Evolutionary conservation across 2,113 vertebrate genomes (phyloP).

Genomic region (Furnarius figulus): DNA sequence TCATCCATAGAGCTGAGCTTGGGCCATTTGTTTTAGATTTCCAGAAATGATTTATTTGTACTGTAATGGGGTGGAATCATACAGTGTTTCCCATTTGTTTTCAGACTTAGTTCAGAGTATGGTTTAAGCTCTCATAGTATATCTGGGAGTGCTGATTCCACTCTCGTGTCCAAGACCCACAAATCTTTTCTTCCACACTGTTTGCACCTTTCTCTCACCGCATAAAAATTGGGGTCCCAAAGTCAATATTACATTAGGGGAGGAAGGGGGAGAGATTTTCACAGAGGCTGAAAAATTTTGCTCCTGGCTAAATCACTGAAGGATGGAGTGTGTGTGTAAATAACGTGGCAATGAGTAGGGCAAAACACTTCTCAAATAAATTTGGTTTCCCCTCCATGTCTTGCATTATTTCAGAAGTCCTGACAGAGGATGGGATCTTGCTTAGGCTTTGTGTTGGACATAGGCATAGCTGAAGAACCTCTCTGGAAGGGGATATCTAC

Average conservation of each 20-base stretch:
- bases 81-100: constrained; percentile 53
- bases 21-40: constrained; percentile 69
- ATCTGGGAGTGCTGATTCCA: constrained; percentile 29
- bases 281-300: constrained; percentile 2
- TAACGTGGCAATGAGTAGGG: background rate
- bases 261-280: constrained; percentile 31
- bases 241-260: constrained; percentile 29
- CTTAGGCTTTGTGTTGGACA: background rate
- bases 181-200: constrained; percentile 44
- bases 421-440: background rate
- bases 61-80: constrained; percentile 61
- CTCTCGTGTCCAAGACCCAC: constrained; percentile 21
- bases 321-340: background rate
- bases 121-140: constrained; percentile 27
- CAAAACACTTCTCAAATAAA: background rate
- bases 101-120: constrained; percentile 14
- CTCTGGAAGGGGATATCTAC: background rate
- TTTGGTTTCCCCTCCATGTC: background rate
- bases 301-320: constrained; percentile 23
- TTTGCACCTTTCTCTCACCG: constrained; percentile 47
- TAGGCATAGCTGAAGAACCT: background rate
- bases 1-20: background rate
- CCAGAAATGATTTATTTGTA: constrained; percentile 68
- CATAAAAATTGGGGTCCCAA: constrained; percentile 18
- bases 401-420: background rate